Evolutionary conservation across 2,888 invertebrate species (phyloP), one percentile per base, ranked within the genome.

Genomic region (Neria commutata): DNA sequence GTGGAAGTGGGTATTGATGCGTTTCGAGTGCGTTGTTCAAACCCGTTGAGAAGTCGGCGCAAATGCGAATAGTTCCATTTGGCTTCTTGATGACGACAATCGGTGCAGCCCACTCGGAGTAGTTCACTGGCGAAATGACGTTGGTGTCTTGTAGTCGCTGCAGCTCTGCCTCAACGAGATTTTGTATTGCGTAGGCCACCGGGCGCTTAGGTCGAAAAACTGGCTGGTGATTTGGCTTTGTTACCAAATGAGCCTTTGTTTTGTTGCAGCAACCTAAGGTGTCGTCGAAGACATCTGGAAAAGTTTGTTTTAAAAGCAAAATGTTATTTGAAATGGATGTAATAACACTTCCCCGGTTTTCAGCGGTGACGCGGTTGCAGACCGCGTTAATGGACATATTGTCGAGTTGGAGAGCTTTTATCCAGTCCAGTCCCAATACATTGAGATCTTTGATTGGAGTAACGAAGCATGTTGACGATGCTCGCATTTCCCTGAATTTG

Each of bases 101-200:
- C 21, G 66, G 67, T 26, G 67, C 64, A 23, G 63, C 66, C 64
- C 68, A 70, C 21, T 65, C 56, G 1, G 66, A 66, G 29, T 59
- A n/a, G n/a, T 64, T 61, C 3, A 66, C 63, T 42, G 63, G 63
- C 17, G 61, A 51, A 47, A 69, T 67, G 2, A 67, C 59, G 26
- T 59, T 55, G 4, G 21, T 17, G 8, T 60, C 42, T 42, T 64
- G 61, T 11, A 68, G 55, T 25, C 66, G 42, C 8, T 60, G 34
- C 17, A 61, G 26, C 40, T 65, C 66, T 23, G 55, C 56, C 33
- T 64, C 66, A 45, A 68, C 60, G 1, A 62, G 59, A 47, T 62
- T 53, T 45, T 56, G 34, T 45, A 56, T 52, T 23, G 67, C 62
- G 49, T 56, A 66, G 14, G 68, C 66, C 19, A 67, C 64, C 17